phyloP scores from a whole-genome alignment of 2,888 invertebrate species.

The Drosophila maculinotata region DNA sequence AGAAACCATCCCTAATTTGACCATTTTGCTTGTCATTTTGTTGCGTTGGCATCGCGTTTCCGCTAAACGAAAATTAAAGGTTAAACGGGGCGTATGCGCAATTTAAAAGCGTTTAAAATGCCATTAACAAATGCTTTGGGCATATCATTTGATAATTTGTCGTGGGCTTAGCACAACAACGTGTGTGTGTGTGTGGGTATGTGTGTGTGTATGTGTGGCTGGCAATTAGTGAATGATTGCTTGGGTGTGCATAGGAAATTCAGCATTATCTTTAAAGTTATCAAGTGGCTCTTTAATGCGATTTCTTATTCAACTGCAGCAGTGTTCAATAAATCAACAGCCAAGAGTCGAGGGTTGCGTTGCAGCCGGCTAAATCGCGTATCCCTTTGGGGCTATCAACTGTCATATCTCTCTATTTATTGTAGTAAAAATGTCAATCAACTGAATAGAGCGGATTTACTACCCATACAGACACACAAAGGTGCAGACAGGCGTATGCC shows the following conservation, averaged over 20 bases:
- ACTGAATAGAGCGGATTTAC: constrained; percentile 52
- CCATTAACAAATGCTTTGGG: constrained; percentile 67
- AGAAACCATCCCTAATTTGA: constrained; percentile 10
- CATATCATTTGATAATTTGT: constrained; percentile 61
- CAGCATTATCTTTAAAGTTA: constrained; percentile 25
- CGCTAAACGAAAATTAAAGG: constrained; percentile 38
- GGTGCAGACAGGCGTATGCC: constrained; percentile 49
- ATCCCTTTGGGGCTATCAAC: constrained; percentile 41
- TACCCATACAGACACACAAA: constrained; percentile 13
- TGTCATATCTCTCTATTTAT: constrained; percentile 59
- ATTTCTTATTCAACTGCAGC: constrained; percentile 13
- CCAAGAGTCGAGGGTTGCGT: constrained; percentile 12
- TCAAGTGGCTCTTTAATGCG: constrained; percentile 17
- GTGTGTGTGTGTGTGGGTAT: constrained; percentile 1
- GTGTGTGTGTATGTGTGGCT: constrained; percentile 11
- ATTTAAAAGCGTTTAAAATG: constrained; percentile 78
- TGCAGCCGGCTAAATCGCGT: constrained; percentile 20
- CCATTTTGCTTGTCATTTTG: constrained; percentile 8
- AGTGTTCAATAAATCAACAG: constrained; percentile 53
- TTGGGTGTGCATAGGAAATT: constrained; percentile 8
- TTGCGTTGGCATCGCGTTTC: constrained; percentile 19
- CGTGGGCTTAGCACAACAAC: constrained; percentile 14
- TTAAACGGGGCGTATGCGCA: constrained; percentile 69
- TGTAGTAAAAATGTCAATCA: constrained; percentile 77
- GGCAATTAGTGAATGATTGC: constrained; percentile 59